Percentiles rank a stretch among this genome's conserved stretches.
These are phyloP conservation scores for Bryconaethiops microstoma DNA, from an alignment of 2,797 vertebrate genomes.

Conservation along the genomic window DNA sequence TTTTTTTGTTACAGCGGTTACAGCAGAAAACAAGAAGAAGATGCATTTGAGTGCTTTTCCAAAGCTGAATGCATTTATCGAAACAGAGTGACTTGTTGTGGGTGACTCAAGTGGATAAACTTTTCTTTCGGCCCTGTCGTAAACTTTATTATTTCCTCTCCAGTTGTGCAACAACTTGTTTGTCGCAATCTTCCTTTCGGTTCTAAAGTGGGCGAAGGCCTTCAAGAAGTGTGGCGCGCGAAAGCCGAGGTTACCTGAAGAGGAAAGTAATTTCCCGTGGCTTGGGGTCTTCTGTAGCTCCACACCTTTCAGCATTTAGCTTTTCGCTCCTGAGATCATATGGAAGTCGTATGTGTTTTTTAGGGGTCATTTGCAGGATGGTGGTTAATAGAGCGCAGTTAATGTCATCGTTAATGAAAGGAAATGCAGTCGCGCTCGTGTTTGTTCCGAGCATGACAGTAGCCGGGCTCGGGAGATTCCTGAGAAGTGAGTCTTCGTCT, in stretches of 20 bases:
- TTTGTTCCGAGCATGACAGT: background rate
- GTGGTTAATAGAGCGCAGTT: constrained; percentile 27
- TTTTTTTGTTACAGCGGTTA: background rate
- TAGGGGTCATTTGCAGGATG: constrained; percentile 15
- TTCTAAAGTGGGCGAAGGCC: background rate
- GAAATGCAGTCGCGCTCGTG: constrained; percentile 1
- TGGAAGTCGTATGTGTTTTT: constrained; percentile 11
- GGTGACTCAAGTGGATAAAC: constrained; percentile 6
- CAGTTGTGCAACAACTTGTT: constrained; percentile 20
- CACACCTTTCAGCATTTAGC: background rate
- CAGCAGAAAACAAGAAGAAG: background rate
- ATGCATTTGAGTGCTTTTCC: background rate
- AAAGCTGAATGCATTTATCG: constrained; percentile 13
- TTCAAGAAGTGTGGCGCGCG: background rate
- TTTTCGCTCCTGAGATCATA: constrained; percentile 13
- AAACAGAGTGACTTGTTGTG: constrained; percentile 24
- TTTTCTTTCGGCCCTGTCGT: constrained; percentile 4
- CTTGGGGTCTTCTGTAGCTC: background rate
- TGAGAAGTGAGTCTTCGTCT: constrained; percentile 12
- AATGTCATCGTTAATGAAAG: constrained; percentile 31
- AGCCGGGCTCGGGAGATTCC: constrained; percentile 23
- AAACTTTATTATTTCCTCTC: constrained; percentile 27
- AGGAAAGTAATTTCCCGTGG: background rate
- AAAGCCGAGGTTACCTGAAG: background rate
- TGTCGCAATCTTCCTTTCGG: background rate